Percentiles rank a stretch among this genome's conserved stretches.
phyloP scores from a whole-genome alignment of 2,888 invertebrate species.

The Epistrophella euchroma region DNA sequence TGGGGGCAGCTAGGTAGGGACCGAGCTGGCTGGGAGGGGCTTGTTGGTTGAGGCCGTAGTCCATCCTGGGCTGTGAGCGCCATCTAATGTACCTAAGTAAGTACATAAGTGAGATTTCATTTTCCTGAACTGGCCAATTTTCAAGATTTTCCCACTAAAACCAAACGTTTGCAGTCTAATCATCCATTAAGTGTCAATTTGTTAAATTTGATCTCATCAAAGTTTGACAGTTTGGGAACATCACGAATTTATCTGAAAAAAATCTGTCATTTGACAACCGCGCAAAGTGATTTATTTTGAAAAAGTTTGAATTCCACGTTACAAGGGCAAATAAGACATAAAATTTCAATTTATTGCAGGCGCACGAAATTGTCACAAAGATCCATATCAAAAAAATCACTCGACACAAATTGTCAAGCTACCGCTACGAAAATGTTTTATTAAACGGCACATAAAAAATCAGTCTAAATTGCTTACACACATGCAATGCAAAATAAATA shows the following conservation, averaged over 20 bases:
- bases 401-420: conserved; percentile 31
- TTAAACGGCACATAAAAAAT: conserved; percentile 38
- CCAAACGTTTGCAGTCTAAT: too few relatives aligned
- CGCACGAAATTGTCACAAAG: conserved; percentile 33
- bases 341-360: conserved; percentile 1
- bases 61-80: too few relatives aligned
- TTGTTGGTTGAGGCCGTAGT: too few relatives aligned
- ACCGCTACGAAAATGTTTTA: conserved; percentile 12
- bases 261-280: conserved; percentile 23
- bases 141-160: too few relatives aligned
- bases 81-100: too few relatives aligned
- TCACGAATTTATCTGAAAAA: neutral
- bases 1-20: too few relatives aligned
- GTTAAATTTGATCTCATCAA: neutral
- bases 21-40: too few relatives aligned
- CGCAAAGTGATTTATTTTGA: conserved; percentile 19
- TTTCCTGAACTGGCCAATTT: too few relatives aligned
- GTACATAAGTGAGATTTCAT: too few relatives aligned
- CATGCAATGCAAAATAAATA: conserved; percentile 37
- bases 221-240: conserved; percentile 47
- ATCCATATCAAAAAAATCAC: conserved; percentile 43
- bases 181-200: neutral
- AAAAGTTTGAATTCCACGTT: conserved; percentile 29
- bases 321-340: conserved; percentile 34
- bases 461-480: conserved; percentile 13